These are phyloP conservation scores for Pocota personata DNA, from an alignment of 2,888 invertebrate genomes.

Conservation along the genomic window DNA sequence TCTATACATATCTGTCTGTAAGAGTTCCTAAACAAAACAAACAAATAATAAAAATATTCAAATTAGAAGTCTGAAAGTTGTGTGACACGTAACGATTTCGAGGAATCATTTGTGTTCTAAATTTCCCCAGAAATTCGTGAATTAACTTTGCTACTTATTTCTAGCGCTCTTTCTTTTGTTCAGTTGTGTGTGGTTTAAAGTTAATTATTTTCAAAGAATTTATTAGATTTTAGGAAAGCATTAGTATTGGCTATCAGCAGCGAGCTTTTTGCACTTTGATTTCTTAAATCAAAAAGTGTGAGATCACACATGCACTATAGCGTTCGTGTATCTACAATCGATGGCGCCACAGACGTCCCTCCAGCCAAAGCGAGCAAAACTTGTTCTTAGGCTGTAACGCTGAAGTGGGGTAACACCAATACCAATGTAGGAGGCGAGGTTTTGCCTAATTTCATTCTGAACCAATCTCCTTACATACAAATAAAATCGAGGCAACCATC, in stretches of 20 bases:
- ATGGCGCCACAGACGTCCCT: too few species aligned
- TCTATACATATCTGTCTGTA: neutral
- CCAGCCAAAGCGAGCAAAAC: too few species aligned
- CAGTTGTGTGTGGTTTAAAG: constrained; percentile 17
- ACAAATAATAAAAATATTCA: neutral
- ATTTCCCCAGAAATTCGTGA: neutral
- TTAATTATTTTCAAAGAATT: constrained; percentile 29
- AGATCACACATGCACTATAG: too few species aligned
- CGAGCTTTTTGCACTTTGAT: constrained; percentile 9
- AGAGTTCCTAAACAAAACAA: neutral
- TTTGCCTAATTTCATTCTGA: too few species aligned
- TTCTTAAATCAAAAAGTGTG: too few species aligned
- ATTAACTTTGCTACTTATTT: neutral
- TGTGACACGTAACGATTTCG: neutral
- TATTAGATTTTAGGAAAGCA: constrained; percentile 6
- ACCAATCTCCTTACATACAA: too few species aligned
- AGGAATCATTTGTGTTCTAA: neutral
- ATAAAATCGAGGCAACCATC: too few species aligned
- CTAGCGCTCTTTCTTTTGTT: constrained; percentile 7
- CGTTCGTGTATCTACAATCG: too few species aligned
- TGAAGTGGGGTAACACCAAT: too few species aligned
- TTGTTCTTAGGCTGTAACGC: too few species aligned
- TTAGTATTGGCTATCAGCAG: neutral
- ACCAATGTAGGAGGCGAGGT: too few species aligned
- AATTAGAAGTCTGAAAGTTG: neutral